Conservation (phyloP, 1,140 invertebrate species). For the Daktulosphaira vitifoliae region DNA sequence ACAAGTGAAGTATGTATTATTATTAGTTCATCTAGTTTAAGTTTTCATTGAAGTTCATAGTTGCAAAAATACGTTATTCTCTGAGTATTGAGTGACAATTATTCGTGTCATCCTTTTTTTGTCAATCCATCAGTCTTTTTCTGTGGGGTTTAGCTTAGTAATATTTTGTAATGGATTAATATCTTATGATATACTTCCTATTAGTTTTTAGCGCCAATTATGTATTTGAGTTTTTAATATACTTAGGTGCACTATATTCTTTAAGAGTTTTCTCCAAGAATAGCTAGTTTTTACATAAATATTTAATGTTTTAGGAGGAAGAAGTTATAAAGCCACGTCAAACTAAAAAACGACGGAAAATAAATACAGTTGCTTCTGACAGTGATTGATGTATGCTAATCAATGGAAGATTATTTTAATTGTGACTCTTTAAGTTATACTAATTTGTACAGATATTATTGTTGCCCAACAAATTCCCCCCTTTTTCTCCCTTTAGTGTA, state of each 20-base stretch:
- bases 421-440: neutral
- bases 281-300: conserved; percentile 37
- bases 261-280: no score
- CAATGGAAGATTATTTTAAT: neutral
- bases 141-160: neutral
- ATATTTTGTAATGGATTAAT: neutral
- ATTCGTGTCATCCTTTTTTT: no score
- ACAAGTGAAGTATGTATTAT: conserved; percentile 60
- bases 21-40: no score
- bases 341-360: conserved; percentile 77
- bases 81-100: no score
- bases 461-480: neutral
- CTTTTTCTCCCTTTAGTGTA: neutral
- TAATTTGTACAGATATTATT: neutral
- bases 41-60: no score
- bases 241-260: no score
- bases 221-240: no score
- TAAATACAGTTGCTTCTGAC: conserved; percentile 62
- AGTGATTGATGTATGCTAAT: conserved; percentile 57
- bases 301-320: conserved; percentile 54
- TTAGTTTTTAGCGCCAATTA: no score
- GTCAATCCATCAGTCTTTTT: no score
- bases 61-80: no score
- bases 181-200: no score
- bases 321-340: conserved; percentile 75